These are phyloP conservation scores for Gonioctena quinquepunctata DNA, from an alignment of 1,140 invertebrate genomes.

Conservation along the genomic window DNA sequence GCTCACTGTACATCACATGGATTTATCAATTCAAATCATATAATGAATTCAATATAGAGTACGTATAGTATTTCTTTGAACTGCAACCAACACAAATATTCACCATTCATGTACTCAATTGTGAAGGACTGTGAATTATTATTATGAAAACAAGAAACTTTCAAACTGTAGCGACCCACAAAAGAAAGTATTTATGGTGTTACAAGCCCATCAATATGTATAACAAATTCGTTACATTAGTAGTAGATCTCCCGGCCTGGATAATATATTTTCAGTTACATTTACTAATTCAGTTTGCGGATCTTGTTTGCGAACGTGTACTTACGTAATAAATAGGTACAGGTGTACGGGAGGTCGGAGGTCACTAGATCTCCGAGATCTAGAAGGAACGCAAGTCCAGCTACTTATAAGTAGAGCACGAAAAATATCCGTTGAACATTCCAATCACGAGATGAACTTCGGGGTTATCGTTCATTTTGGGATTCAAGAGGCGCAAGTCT, in stretches of 20 bases:
- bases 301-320: neutral
- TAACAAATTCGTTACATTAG: neutral
- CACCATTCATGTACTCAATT: too few relatives aligned
- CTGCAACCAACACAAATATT: too few relatives aligned
- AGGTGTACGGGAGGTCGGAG: neutral
- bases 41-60: too few relatives aligned
- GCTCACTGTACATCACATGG: too few relatives aligned
- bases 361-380: slow-evolving; percentile 5
- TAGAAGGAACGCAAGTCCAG: neutral
- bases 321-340: neutral
- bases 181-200: neutral
- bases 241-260: neutral
- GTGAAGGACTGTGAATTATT: too few relatives aligned
- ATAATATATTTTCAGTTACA: neutral
- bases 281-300: neutral
- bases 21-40: too few relatives aligned
- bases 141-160: neutral
- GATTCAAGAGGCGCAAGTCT: neutral
- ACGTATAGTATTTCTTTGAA: too few relatives aligned
- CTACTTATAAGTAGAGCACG: slow-evolving; percentile 8
- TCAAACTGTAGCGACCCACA: neutral
- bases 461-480: neutral
- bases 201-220: neutral
- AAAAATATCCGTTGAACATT: neutral
- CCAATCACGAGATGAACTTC: slow-evolving; percentile 3